phyloP scores from a whole-genome alignment of 2,113 vertebrate genomes.

The Aphyosemion australe region DNA sequence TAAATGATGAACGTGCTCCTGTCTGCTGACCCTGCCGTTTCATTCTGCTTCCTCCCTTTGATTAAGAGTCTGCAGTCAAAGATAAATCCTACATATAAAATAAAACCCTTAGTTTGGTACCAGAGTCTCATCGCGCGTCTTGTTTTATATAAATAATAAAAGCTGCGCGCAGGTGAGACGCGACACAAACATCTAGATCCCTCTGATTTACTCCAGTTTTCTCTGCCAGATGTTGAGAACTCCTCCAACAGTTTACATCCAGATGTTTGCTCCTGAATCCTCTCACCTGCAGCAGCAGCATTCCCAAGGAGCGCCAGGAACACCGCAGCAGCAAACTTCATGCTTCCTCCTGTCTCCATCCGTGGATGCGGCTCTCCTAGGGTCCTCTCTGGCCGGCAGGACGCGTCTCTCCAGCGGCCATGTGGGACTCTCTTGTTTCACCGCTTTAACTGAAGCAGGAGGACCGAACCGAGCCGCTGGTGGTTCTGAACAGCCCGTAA shows the following conservation, averaged over 20 bases:
- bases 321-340: conserved; percentile 71
- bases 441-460: no score
- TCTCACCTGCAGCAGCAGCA: conserved; percentile 69
- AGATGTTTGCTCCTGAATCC: not conserved
- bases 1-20: conserved; percentile 49
- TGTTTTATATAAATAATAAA: no score
- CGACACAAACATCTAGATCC: not conserved
- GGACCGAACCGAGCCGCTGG: no score
- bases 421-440: conserved; percentile 18
- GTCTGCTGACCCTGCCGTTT: conserved; percentile 43
- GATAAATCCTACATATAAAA: not conserved
- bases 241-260: conserved; percentile 17
- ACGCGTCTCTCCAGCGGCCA: conserved; percentile 13
- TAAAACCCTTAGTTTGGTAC: no score
- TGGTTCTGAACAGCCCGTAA: not conserved
- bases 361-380: conserved; percentile 34
- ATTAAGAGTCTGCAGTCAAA: conserved; percentile 7
- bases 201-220: not conserved
- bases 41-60: not conserved
- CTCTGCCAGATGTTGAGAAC: not conserved
- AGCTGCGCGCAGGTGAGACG: no score
- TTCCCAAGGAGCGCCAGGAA: conserved; percentile 55
- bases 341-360: conserved; percentile 33
- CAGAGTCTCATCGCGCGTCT: no score
- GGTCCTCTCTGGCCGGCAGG: not conserved